phyloP scores from a whole-genome alignment of 2,113 vertebrate species.

The Gnathonemus longibarbis region DNA sequence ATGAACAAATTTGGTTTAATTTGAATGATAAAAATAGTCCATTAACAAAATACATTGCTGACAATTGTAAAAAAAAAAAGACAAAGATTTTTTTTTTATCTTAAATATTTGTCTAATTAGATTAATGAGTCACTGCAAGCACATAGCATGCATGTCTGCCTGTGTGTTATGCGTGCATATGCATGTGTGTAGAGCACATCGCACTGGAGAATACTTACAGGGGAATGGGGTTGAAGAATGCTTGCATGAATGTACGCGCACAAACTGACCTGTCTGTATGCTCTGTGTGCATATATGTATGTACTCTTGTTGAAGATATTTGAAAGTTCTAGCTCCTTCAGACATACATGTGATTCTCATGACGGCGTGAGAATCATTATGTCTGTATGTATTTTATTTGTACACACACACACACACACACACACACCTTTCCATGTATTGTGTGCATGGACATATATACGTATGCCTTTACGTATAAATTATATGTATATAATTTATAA shows the following conservation, averaged over 20 bases:
- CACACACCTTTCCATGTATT: constrained; percentile 17
- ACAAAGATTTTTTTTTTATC: no score
- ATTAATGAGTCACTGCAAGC: background rate
- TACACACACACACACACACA: constrained; percentile 27
- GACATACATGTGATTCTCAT: constrained; percentile 39
- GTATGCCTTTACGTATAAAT: constrained; percentile 44
- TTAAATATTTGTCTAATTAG: background rate
- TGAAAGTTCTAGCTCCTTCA: constrained; percentile 22
- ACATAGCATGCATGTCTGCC: background rate
- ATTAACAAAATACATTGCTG: background rate
- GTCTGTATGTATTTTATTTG: constrained; percentile 31
- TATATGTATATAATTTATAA: constrained; percentile 49
- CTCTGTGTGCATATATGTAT: constrained; percentile 22
- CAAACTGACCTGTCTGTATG: constrained; percentile 21
- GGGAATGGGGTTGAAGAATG: background rate
- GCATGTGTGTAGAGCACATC: background rate
- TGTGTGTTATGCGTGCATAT: background rate
- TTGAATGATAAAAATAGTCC: background rate
- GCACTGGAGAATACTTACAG: background rate
- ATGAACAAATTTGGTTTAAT: constrained; percentile 1
- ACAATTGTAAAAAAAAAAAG: background rate
- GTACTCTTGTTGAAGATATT: constrained; percentile 28
- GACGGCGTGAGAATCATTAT: constrained; percentile 26
- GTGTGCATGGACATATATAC: constrained; percentile 29
- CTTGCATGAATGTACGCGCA: constrained; percentile 16